phyloP scores from a whole-genome alignment of 2,888 invertebrate species.

The Synergus umbraculus region DNA sequence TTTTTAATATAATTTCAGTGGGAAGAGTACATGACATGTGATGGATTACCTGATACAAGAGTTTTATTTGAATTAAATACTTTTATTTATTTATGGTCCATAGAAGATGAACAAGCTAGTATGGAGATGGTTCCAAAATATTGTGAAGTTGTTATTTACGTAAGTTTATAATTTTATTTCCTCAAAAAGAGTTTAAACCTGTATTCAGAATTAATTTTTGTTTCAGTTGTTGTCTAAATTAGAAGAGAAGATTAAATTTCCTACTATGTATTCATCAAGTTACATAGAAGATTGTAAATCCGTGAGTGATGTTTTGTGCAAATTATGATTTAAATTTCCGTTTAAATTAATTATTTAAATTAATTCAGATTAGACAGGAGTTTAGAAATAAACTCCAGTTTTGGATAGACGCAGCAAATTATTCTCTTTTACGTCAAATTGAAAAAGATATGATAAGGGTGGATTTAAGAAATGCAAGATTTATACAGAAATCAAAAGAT shows the following conservation, averaged over 20 bases:
- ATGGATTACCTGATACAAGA: slow-evolving; percentile 81
- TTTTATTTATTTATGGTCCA: slow-evolving; percentile 80
- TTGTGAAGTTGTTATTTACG: slow-evolving; percentile 79
- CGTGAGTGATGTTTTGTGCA: slow-evolving; percentile 68
- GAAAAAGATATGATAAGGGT: slow-evolving; percentile 76
- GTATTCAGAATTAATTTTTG: background rate
- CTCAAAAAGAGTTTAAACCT: background rate
- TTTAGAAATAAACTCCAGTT: slow-evolving; percentile 77
- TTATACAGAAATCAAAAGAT: slow-evolving; percentile 72
- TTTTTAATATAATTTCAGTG: slow-evolving; percentile 76
- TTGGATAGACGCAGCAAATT: slow-evolving; percentile 78
- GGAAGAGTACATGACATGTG: slow-evolving; percentile 81
- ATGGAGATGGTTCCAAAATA: slow-evolving; percentile 78
- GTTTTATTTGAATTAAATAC: slow-evolving; percentile 81
- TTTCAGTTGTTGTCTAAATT: slow-evolving; percentile 79
- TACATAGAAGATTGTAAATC: slow-evolving; percentile 78
- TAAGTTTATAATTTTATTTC: slow-evolving; percentile 63
- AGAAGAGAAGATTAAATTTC: slow-evolving; percentile 78
- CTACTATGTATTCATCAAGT: slow-evolving; percentile 72
- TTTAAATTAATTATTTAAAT: background rate
- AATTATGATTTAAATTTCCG: background rate
- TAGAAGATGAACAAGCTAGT: slow-evolving; percentile 73
- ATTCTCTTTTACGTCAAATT: slow-evolving; percentile 78
- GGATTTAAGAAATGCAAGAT: slow-evolving; percentile 77
- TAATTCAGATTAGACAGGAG: slow-evolving; percentile 72